Conservation (phyloP, 1,140 invertebrate species). For the Heliothis virescens region DNA sequence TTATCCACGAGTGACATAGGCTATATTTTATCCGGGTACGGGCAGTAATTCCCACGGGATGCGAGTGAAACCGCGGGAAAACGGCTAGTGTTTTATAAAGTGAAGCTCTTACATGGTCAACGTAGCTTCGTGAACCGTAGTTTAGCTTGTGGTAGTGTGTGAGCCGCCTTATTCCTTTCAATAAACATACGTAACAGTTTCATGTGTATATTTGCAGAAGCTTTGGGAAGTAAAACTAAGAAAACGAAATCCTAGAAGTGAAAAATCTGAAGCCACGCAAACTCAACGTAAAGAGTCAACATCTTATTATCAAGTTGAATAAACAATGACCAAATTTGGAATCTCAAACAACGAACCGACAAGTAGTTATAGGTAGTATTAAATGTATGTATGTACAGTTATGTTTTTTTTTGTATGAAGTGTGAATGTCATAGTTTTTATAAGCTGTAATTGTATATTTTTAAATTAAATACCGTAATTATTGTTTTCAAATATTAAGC, state of each 20-base stretch:
- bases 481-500: no score
- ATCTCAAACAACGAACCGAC: constrained; percentile 22
- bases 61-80: no score
- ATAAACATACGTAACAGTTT: neutral
- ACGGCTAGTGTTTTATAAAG: no score
- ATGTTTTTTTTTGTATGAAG: neutral
- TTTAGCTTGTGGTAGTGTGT: no score
- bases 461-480: neutral
- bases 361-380: neutral
- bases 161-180: neutral
- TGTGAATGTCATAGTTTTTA: neutral
- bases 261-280: neutral
- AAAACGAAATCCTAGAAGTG: constrained; percentile 1
- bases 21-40: no score
- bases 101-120: no score
- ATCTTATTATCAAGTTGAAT: constrained; percentile 20
- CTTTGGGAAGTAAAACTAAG: constrained; percentile 24
- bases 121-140: no score
- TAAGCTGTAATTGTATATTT: neutral
- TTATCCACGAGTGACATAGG: no score
- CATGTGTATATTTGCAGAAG: constrained; percentile 27
- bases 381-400: neutral
- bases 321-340: constrained; percentile 23
- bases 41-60: no score
- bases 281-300: constrained; percentile 24